These are phyloP conservation scores for Tretioscincus oriximinensis DNA, from an alignment of 2,113 vertebrate species.

Conservation along the genomic window DNA sequence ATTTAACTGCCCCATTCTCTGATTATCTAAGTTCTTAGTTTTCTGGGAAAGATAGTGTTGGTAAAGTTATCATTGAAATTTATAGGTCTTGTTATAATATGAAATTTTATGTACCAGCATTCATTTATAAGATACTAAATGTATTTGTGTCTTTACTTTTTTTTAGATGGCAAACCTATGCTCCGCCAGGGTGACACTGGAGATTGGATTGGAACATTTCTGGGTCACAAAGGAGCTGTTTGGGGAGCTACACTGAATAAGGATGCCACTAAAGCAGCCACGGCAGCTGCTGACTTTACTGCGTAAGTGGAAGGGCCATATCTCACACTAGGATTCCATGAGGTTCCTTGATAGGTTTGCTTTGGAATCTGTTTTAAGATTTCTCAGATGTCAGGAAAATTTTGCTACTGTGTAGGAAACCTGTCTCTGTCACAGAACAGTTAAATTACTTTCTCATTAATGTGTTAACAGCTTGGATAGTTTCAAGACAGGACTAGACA, in stretches of 20 bases:
- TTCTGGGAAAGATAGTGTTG: neutral
- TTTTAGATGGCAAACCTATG: constrained; percentile 96
- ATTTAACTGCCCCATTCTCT: neutral
- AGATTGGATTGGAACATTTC: constrained; percentile 98
- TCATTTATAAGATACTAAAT: neutral
- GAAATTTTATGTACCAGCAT: neutral
- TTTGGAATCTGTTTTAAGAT: neutral
- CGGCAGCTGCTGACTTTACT: constrained; percentile 96
- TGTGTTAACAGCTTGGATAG: too few species aligned
- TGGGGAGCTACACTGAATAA: constrained; percentile 97
- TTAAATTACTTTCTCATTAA: neutral
- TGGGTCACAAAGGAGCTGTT: constrained; percentile 97
- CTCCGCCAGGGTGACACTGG: constrained; percentile 98
- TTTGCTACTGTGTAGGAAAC: neutral
- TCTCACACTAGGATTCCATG: fast-evolving
- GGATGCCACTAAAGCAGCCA: constrained; percentile 95
- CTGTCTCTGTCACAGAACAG: too few species aligned
- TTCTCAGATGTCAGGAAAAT: neutral
- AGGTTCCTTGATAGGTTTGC: neutral
- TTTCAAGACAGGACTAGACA: too few species aligned
- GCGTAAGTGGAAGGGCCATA: constrained; percentile 82
- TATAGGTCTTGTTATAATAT: neutral
- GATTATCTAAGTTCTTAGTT: neutral
- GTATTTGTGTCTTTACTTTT: neutral
- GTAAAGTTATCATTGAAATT: neutral